phyloP scores from a whole-genome alignment of 2,797 vertebrate species.

The Lycodopsis pacificus region DNA sequence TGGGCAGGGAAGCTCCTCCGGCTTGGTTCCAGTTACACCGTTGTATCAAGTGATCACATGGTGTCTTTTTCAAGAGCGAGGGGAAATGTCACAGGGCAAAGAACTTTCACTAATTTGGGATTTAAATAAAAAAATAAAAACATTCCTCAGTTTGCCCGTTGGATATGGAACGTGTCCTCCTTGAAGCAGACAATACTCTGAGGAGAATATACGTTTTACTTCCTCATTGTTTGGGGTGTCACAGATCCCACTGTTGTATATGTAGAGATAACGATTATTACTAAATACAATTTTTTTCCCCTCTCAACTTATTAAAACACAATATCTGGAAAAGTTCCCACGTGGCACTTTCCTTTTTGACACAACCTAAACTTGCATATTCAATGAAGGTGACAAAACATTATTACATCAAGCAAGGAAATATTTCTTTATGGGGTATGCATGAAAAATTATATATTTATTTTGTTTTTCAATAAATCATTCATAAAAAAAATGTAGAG shows the following conservation, averaged over 20 bases:
- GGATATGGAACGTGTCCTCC: slow-evolving; percentile 1
- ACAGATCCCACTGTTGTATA: not conserved
- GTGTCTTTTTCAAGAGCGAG: slow-evolving; percentile 39
- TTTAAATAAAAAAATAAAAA: not conserved
- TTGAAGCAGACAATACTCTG: not conserved
- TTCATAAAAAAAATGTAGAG: too few species aligned
- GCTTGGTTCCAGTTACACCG: slow-evolving; percentile 75
- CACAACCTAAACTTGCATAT: not conserved
- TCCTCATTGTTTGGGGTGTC: not conserved
- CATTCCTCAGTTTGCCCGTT: not conserved
- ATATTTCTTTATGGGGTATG: not conserved
- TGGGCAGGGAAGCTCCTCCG: slow-evolving; percentile 43
- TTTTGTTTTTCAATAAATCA: too few species aligned
- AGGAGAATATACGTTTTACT: not conserved
- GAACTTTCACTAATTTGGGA: slow-evolving; percentile 36
- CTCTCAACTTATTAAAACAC: not conserved
- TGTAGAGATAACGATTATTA: not conserved
- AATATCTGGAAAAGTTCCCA: not conserved
- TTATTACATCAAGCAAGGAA: not conserved
- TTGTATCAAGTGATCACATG: slow-evolving; percentile 73
- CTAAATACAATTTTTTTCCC: accelerated
- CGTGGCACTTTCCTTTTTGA: not conserved
- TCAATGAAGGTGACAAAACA: not conserved
- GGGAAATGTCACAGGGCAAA: slow-evolving; percentile 59
- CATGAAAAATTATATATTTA: not conserved